These are phyloP conservation scores for Philaethria dido DNA, from an alignment of 2,888 invertebrate species.

Conservation along the genomic window DNA sequence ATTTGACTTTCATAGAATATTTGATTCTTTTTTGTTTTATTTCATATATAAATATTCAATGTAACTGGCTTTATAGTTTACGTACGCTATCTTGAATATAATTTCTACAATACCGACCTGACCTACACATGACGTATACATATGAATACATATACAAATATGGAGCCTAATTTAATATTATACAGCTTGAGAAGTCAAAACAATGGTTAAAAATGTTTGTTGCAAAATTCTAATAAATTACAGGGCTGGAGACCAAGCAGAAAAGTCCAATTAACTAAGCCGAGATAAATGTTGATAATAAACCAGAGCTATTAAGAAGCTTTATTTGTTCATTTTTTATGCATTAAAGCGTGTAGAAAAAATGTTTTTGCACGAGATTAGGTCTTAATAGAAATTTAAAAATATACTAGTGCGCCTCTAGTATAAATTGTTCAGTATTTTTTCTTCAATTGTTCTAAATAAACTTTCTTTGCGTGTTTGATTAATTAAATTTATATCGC, in stretches of 20 bases:
- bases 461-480: too few species aligned
- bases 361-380: conserved; percentile 11
- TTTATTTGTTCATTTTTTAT: conserved; percentile 49
- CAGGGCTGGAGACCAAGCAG: conserved; percentile 59
- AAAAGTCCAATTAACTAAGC: conserved; percentile 68
- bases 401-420: background rate
- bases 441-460: background rate
- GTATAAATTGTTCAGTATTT: background rate
- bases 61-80: too few species aligned
- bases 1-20: too few species aligned
- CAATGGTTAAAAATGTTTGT: conserved; percentile 21
- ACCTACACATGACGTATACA: too few species aligned
- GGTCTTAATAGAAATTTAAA: conserved; percentile 8
- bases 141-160: too few species aligned
- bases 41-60: background rate
- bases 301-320: conserved; percentile 57
- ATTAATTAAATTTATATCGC: too few species aligned
- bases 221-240: conserved; percentile 48
- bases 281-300: conserved; percentile 69
- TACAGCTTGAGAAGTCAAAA: background rate
- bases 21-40: background rate
- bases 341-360: conserved; percentile 9
- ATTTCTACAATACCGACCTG: too few species aligned
- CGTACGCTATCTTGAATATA: too few species aligned
- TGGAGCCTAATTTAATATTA: too few species aligned